Evolutionary conservation across 2,888 invertebrate genomes (phyloP).

Genomic region (Anoncus sp.): DNA sequence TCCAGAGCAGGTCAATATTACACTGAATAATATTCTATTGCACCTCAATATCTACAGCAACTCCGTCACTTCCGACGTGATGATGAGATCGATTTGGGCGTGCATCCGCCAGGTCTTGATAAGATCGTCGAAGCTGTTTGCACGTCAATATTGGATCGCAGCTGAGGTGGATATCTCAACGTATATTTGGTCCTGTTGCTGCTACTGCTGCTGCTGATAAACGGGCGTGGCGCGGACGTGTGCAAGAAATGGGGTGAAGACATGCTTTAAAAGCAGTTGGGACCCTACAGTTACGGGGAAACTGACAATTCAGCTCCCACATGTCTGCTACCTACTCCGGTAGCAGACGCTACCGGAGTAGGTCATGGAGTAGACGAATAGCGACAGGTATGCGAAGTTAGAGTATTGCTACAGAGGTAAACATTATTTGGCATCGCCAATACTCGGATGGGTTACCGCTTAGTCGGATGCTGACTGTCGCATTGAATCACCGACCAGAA

Average conservation of each 20-base stretch:
- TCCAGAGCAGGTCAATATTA: neutral
- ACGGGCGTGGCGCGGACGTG: slow-evolving; percentile 19
- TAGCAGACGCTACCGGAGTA: neutral
- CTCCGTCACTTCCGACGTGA: neutral
- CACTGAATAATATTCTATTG: slow-evolving; percentile 5
- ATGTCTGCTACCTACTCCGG: neutral
- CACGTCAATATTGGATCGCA: slow-evolving; percentile 52
- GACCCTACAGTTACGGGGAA: neutral
- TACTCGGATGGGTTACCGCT: no score
- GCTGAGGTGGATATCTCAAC: slow-evolving; percentile 9
- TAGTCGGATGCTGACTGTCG: no score
- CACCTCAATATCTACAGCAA: slow-evolving; percentile 3
- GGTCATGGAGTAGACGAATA: neutral
- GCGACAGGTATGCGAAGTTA: neutral
- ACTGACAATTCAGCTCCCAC: neutral
- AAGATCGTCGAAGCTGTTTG: slow-evolving; percentile 29
- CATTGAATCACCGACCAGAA: no score
- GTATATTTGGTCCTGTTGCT: slow-evolving; percentile 11
- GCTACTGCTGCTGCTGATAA: slow-evolving; percentile 17
- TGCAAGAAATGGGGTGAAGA: slow-evolving; percentile 4
- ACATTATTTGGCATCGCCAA: no score
- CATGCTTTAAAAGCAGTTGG: neutral
- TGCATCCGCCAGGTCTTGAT: slow-evolving; percentile 44
- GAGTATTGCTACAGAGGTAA: no score
- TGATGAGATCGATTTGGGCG: slow-evolving; percentile 48